Percentiles rank a stretch among this genome's conserved stretches.
phyloP scores from a whole-genome alignment of 2,888 invertebrate genomes.

The Yponomeuta plumbellus region DNA sequence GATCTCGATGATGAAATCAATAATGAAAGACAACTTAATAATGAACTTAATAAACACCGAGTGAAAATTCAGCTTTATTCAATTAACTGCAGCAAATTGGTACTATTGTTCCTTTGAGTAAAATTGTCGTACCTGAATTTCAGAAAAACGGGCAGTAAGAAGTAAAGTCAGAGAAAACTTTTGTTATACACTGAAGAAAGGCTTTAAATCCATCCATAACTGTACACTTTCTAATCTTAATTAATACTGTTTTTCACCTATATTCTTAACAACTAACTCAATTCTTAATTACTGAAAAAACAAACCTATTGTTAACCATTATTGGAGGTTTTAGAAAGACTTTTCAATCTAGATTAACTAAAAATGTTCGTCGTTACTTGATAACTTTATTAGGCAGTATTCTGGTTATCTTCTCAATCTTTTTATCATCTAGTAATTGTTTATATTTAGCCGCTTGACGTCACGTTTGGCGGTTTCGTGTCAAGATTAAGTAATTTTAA shows the following conservation, averaged over 20 bases:
- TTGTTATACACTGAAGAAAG: neutral
- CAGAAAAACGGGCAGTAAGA: neutral
- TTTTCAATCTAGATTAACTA: neutral
- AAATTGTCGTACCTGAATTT: neutral
- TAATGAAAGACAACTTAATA: no score
- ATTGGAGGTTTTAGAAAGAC: constrained; percentile 2
- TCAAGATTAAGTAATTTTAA: neutral
- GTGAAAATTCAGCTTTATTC: neutral
- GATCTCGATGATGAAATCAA: no score
- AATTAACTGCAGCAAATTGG: neutral
- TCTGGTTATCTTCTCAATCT: constrained; percentile 2
- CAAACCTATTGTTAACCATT: constrained; percentile 3
- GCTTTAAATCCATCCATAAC: neutral
- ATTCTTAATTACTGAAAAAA: neutral
- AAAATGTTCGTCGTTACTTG: neutral
- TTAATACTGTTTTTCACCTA: constrained; percentile 4
- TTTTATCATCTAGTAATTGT: constrained; percentile 19
- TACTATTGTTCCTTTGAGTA: neutral
- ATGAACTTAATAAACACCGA: no score
- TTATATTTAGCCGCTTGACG: constrained; percentile 11
- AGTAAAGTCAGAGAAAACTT: neutral
- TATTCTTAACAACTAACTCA: neutral
- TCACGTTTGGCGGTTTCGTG: neutral
- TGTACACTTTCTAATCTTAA: constrained; percentile 14
- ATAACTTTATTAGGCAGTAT: constrained; percentile 9